These are phyloP conservation scores for Colossoma macropomum DNA, from an alignment of 2,113 vertebrate genomes.

Conservation along the genomic window DNA sequence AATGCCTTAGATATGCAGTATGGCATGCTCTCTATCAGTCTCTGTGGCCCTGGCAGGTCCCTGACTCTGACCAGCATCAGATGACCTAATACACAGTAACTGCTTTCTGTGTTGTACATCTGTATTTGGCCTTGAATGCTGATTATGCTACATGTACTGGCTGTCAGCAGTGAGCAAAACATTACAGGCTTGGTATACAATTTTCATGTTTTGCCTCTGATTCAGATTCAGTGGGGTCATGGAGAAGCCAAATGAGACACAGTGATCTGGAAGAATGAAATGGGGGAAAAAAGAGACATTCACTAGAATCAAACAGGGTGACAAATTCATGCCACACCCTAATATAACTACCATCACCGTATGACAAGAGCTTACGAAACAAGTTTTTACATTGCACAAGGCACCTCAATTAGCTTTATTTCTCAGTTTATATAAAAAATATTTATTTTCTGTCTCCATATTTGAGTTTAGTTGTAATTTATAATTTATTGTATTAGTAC, in stretches of 20 bases:
- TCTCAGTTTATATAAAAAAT: too few relatives aligned
- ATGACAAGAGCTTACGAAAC: too few relatives aligned
- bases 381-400: too few relatives aligned
- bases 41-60: constrained; percentile 8
- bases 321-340: too few relatives aligned
- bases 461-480: too few relatives aligned
- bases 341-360: too few relatives aligned
- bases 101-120: not conserved
- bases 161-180: constrained; percentile 11
- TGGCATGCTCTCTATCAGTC: constrained; percentile 16
- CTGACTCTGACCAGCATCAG: constrained; percentile 22
- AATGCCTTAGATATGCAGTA: constrained; percentile 18
- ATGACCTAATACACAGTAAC: constrained; percentile 33
- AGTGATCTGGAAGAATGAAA: not conserved
- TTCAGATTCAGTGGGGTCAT: not conserved
- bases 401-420: too few relatives aligned
- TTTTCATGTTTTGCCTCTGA: constrained; percentile 22
- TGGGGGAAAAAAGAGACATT: too few relatives aligned
- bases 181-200: not conserved
- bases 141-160: not conserved
- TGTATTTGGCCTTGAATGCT: constrained; percentile 14
- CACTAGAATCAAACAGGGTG: too few relatives aligned
- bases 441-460: too few relatives aligned
- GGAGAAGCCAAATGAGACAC: not conserved
- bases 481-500: too few relatives aligned